Conservation (phyloP, 2,797 vertebrate species). For the Xerus rutilus region DNA sequence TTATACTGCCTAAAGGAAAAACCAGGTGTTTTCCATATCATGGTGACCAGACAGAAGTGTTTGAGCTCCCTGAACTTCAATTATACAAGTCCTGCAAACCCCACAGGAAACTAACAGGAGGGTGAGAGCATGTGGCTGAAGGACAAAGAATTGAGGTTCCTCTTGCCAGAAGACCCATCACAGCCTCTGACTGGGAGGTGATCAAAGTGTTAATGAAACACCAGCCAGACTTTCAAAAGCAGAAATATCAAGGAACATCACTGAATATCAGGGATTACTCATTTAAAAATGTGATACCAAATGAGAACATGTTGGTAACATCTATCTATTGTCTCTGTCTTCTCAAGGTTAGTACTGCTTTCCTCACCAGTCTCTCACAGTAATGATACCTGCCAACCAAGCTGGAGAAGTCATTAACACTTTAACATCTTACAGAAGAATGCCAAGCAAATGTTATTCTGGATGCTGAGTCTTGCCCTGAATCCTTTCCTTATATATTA, state of each 20-base stretch:
- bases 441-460: background rate
- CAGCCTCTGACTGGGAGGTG: background rate
- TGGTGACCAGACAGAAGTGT: background rate
- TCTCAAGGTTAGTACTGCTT: no score
- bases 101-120: background rate
- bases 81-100: fast-evolving
- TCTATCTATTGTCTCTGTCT: background rate
- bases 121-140: background rate
- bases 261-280: background rate
- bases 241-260: background rate
- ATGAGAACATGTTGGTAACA: background rate
- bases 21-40: background rate
- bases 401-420: background rate
- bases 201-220: background rate
- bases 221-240: background rate
- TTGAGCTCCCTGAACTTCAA: background rate
- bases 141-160: background rate
- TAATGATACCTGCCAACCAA: background rate
- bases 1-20: background rate
- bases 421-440: background rate
- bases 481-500: background rate
- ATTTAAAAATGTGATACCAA: background rate
- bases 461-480: background rate
- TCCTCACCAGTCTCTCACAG: fast-evolving
- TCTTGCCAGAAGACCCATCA: background rate